A percentile compares a stretch with the other conserved stretches of the same genome.
Evolutionary conservation across 2,797 vertebrate genomes (phyloP).

Genomic region (Hipposideros larvatus): DNA sequence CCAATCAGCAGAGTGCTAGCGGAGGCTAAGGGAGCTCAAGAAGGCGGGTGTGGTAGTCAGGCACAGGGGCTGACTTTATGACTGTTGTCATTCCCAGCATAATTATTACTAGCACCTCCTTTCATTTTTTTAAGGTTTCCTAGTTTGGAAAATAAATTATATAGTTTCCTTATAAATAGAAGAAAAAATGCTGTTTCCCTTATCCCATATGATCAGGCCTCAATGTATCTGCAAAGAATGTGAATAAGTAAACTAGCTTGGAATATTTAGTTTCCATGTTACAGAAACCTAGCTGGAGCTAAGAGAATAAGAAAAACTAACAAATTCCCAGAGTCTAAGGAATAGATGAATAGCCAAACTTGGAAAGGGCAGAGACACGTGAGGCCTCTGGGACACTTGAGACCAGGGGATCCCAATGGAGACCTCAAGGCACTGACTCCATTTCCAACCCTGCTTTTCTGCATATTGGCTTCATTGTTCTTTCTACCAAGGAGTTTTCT

Average conservation of each 20-base stretch:
- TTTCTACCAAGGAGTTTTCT: neutral
- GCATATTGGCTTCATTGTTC: neutral
- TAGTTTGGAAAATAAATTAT: constrained; percentile 22
- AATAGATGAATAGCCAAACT: neutral
- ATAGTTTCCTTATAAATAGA: neutral
- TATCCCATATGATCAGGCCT: neutral
- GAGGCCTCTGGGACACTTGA: neutral
- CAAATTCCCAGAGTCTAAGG: constrained; percentile 17
- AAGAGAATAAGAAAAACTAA: constrained; percentile 2
- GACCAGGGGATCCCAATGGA: neutral
- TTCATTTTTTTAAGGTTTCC: neutral
- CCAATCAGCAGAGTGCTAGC: neutral
- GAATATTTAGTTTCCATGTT: neutral
- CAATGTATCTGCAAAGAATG: neutral
- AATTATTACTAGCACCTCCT: neutral
- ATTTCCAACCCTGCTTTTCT: neutral
- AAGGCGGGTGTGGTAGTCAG: neutral
- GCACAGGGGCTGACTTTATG: neutral
- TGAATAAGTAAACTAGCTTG: neutral
- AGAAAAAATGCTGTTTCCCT: neutral
- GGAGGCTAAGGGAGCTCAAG: neutral
- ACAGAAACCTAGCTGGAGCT: neutral
- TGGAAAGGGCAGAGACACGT: neutral
- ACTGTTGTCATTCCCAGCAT: neutral
- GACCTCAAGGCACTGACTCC: neutral